A percentile compares a stretch with the other conserved stretches of the same genome.
These are phyloP conservation scores for Cheilosia pagana DNA, from an alignment of 2,888 invertebrate genomes.

Conservation along the genomic window DNA sequence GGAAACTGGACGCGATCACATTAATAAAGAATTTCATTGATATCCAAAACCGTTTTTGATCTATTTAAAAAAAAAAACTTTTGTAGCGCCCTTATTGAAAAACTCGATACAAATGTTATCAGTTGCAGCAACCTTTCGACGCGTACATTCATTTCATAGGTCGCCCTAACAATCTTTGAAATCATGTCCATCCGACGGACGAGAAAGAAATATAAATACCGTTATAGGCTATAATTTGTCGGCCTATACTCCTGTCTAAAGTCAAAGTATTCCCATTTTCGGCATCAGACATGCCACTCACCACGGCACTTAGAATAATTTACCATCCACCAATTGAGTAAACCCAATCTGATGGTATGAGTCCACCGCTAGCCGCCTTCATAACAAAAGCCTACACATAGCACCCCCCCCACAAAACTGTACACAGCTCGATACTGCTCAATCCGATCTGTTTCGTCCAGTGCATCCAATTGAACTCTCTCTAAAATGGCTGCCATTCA, in stretches of 20 bases:
- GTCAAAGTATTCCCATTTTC: background rate
- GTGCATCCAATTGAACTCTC: conserved; percentile 72
- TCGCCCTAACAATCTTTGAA: too few species aligned
- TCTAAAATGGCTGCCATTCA: conserved; percentile 72
- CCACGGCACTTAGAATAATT: conserved; percentile 29
- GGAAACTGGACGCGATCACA: too few species aligned
- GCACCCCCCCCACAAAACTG: background rate
- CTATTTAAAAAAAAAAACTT: too few species aligned
- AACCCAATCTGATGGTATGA: conserved; percentile 22
- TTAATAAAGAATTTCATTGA: too few species aligned
- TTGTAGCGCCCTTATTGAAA: too few species aligned
- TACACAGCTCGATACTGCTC: conserved; percentile 25
- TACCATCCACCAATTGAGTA: conserved; percentile 36
- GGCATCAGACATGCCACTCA: background rate
- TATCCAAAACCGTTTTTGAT: too few species aligned
- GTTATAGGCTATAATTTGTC: background rate
- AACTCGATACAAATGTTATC: too few species aligned
- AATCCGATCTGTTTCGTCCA: conserved; percentile 58
- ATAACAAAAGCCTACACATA: conserved; percentile 5
- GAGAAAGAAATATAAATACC: background rate
- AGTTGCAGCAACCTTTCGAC: too few species aligned
- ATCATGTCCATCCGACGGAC: background rate
- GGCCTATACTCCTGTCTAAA: background rate
- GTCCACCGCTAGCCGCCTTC: conserved; percentile 8
- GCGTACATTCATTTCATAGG: too few species aligned